Base-by-base conservation (phyloP, 1,140 invertebrate genomes). In the Micrasema longulum region DNA sequence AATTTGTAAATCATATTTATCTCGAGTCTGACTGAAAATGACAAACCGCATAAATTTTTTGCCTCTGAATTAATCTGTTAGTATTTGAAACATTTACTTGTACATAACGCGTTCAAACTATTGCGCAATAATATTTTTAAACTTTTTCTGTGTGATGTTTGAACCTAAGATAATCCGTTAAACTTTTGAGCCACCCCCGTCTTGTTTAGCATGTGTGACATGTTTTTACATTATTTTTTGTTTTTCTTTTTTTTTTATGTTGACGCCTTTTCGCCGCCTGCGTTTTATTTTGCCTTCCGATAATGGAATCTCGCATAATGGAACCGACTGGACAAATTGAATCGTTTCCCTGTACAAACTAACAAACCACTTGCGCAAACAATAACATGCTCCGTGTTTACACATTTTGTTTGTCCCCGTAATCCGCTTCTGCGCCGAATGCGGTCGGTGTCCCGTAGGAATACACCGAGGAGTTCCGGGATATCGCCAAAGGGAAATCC, bases 381-480 rank as follows among this genome's bases (percentile, higher is more conserved):
- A 18, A 53, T 53, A 22, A 12, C 18, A 26, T 23, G 18, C 22
- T n/a, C n/a, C 22, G n/a, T n/a, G 31, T 57, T 35, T 35, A 36
- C 16, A 57, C 7, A 57, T 36, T 36, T 35, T 36, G 26, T 57
- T 35, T 57, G 53, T 57, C 53, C 6, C 23, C 43, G 18, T 53
- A 22, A 23, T 53, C 47, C 47, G 23, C 62, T 48, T n/a, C 35
- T 67, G n/a, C n/a, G n/a, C n/a, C n/a, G n/a, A n/a, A n/a, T n/a
- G n/a, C n/a, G 45, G 35, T 50, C 26, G 23, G 86, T 84, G 84
- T 81, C 7, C 9, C 36, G 43, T 88, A 97, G 95, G 95, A 97
- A 86, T 97, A 97, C 87, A 95, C 93, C 75, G 95, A 97, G 88
- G 95, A 97, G 86, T 97, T 97, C 87, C 90, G 95, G 77, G 95